These are phyloP conservation scores for Megathymus violae DNA, from an alignment of 1,140 invertebrate species.

Conservation along the genomic window DNA sequence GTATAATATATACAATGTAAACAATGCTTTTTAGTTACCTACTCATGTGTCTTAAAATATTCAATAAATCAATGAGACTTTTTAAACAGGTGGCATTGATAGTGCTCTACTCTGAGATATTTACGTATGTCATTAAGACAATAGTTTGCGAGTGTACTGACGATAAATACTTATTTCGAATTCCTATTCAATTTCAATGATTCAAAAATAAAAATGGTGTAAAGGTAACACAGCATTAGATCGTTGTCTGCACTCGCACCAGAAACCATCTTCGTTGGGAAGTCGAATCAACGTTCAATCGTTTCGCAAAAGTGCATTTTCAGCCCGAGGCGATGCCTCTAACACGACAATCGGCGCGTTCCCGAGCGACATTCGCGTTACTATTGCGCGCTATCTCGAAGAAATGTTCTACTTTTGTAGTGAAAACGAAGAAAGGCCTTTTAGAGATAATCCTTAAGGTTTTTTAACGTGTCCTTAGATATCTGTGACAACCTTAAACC, in stretches of 20 bases:
- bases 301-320: conserved; percentile 79
- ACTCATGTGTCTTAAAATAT: too few species aligned
- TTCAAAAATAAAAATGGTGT: background rate
- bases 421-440: background rate
- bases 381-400: conserved; percentile 44
- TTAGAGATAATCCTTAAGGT: too few species aligned
- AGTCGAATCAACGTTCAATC: conserved; percentile 74
- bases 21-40: too few species aligned
- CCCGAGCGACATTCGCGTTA: conserved; percentile 55
- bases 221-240: conserved; percentile 24
- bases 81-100: too few species aligned
- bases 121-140: too few species aligned
- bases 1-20: too few species aligned
- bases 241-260: conserved; percentile 60
- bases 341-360: conserved; percentile 75
- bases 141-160: too few species aligned
- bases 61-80: too few species aligned
- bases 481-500: too few species aligned
- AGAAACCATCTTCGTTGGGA: conserved; percentile 54
- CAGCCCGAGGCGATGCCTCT: conserved; percentile 69
- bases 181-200: background rate
- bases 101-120: too few species aligned
- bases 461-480: too few species aligned
- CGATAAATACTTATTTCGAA: background rate
- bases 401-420: background rate